phyloP scores from a whole-genome alignment of 2,888 invertebrate genomes.

The Halictus quadricinctus region DNA sequence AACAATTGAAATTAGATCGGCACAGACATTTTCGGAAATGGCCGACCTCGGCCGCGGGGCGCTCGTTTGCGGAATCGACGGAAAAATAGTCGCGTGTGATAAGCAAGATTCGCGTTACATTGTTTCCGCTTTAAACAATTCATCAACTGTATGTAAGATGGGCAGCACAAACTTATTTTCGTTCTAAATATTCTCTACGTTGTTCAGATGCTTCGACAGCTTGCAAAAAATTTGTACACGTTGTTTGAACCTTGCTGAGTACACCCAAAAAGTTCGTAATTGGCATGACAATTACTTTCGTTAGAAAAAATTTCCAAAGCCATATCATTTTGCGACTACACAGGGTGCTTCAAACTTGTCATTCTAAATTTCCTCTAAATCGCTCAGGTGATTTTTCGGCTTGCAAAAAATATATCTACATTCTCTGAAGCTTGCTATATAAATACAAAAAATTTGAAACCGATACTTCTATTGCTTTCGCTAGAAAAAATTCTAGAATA shows the following conservation, averaged over 20 bases:
- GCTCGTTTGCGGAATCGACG: neutral
- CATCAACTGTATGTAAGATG: too few relatives aligned
- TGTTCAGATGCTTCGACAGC: too few relatives aligned
- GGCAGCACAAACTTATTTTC: too few relatives aligned
- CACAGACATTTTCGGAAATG: constrained; percentile 18
- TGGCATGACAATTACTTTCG: too few relatives aligned
- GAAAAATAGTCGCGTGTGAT: neutral
- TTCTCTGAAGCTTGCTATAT: neutral
- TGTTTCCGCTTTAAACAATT: neutral
- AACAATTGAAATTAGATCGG: constrained; percentile 29
- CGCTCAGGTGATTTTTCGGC: neutral
- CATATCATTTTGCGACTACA: too few relatives aligned
- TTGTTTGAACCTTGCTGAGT: too few relatives aligned
- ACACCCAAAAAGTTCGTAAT: too few relatives aligned
- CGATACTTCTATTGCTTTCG: neutral
- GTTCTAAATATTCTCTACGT: too few relatives aligned
- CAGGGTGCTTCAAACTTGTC: neutral
- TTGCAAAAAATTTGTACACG: too few relatives aligned
- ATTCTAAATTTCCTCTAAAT: neutral
- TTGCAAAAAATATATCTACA: neutral
- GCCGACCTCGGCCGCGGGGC: neutral
- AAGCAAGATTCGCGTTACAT: neutral
- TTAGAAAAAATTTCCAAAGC: too few relatives aligned
- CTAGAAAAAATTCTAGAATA: neutral
- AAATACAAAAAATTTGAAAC: neutral